A percentile compares a stretch with the other conserved stretches of the same genome.
Evolutionary conservation across 2,888 invertebrate genomes (phyloP).

Genomic region (Parnassius glacialis): DNA sequence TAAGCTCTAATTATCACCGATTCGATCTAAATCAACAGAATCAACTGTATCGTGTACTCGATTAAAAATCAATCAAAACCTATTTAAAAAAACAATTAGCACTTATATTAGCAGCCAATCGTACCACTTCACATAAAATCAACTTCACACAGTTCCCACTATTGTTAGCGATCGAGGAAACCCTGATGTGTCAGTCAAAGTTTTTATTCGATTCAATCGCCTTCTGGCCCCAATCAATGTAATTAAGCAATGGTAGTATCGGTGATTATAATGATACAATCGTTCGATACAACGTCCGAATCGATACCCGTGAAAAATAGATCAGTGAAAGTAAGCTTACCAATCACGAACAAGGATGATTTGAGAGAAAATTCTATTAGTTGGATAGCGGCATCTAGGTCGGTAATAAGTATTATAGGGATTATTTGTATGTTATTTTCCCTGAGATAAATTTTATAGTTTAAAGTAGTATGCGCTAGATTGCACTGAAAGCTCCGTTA

Average conservation of each 20-base stretch:
- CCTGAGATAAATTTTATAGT: constrained; percentile 2
- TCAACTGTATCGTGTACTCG: not conserved
- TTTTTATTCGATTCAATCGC: constrained; percentile 42
- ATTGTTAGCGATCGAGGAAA: constrained; percentile 38
- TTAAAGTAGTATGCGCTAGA: not conserved
- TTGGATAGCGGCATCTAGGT: constrained; percentile 15
- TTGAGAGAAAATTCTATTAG: constrained; percentile 25
- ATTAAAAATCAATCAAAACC: constrained; percentile 15
- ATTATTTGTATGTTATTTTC: constrained; percentile 13
- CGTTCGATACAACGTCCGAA: constrained; percentile 25
- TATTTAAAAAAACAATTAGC: constrained; percentile 16
- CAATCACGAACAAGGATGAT: constrained; percentile 27
- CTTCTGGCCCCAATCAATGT: constrained; percentile 44
- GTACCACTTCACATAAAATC: constrained; percentile 26
- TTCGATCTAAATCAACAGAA: constrained; percentile 10
- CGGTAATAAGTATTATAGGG: constrained; percentile 12
- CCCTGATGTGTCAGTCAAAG: constrained; percentile 46
- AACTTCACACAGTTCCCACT: constrained; percentile 36
- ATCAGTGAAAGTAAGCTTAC: constrained; percentile 28
- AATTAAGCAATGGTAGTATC: constrained; percentile 41
- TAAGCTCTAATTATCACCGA: constrained; percentile 2
- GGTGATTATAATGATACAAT: constrained; percentile 29
- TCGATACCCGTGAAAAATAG: constrained; percentile 18
- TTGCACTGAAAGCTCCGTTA: too few species aligned
- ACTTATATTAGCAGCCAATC: constrained; percentile 8